Percentiles rank a stretch among this genome's conserved stretches.
Evolutionary conservation across 2,113 vertebrate genomes (phyloP).

Genomic region (Oxygymnocypris stewartii): DNA sequence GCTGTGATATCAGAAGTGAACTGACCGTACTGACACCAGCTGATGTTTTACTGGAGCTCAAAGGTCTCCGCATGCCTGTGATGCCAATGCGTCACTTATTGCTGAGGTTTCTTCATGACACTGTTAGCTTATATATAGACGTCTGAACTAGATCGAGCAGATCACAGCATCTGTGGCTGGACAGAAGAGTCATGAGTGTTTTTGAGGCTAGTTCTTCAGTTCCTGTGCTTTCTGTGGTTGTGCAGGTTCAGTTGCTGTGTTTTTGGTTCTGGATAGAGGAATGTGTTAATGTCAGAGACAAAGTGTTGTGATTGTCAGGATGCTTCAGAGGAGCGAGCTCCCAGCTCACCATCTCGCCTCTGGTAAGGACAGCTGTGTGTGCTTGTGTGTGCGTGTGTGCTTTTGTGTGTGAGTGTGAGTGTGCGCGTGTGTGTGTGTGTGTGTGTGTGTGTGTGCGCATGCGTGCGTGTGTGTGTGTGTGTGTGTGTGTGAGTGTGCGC

Average conservation of each 20-base stretch:
- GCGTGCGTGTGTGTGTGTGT: neutral
- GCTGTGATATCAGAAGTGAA: neutral
- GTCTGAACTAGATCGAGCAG: neutral
- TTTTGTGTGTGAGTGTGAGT: too few relatives aligned
- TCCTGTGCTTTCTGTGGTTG: neutral
- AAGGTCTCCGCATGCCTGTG: constrained; percentile 6
- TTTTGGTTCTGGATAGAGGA: neutral
- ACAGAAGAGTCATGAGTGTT: neutral
- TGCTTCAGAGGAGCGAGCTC: neutral
- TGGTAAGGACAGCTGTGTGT: neutral
- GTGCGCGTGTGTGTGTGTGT: neutral
- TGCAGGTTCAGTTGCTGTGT: neutral
- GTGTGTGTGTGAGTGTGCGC: too few relatives aligned
- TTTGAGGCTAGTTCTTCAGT: neutral
- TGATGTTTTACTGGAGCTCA: constrained; percentile 21
- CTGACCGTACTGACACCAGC: neutral
- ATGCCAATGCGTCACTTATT: neutral
- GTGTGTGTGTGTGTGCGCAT: too few relatives aligned
- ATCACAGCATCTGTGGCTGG: neutral
- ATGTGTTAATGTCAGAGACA: neutral
- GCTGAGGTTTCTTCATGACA: neutral
- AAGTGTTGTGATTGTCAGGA: neutral
- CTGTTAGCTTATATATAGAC: neutral
- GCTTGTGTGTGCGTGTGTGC: too few relatives aligned
- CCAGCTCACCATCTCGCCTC: neutral